Evolutionary conservation across 2,113 vertebrate species (phyloP).

Genomic region (Erinaceus europaeus): DNA sequence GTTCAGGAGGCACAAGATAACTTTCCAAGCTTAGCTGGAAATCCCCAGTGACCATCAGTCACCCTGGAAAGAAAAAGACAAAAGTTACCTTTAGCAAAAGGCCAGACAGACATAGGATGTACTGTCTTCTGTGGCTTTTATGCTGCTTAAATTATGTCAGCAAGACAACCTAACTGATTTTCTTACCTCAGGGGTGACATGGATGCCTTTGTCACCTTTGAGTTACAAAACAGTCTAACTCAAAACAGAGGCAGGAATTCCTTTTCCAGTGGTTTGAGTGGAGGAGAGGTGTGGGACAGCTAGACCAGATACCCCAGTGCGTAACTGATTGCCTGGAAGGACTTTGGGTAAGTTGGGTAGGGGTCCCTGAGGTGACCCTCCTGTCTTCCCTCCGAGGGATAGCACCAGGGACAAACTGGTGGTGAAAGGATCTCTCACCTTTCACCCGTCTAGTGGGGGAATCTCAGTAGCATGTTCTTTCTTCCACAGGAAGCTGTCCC

Average conservation of each 20-base stretch:
- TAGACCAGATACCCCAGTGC: background rate
- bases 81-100: background rate
- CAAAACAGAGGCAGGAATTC: too few relatives aligned
- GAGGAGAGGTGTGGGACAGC: too few relatives aligned
- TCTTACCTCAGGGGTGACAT: too few relatives aligned
- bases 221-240: too few relatives aligned
- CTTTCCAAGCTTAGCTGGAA: background rate
- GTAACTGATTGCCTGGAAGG: background rate
- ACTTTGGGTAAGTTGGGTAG: background rate
- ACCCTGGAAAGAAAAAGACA: background rate
- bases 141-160: background rate
- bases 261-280: too few relatives aligned
- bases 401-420: background rate
- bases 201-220: too few relatives aligned
- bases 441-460: background rate
- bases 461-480: constrained; percentile 73
- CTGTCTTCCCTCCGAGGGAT: background rate
- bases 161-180: too few relatives aligned
- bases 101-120: background rate
- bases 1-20: background rate
- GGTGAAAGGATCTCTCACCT: background rate
- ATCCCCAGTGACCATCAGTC: background rate
- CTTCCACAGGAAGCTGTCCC: constrained; percentile 69
- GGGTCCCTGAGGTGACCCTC: background rate
- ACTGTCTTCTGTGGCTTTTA: too few relatives aligned